Base-by-base conservation (phyloP, 1,140 invertebrate genomes). In the Ooceraea biroi region DNA sequence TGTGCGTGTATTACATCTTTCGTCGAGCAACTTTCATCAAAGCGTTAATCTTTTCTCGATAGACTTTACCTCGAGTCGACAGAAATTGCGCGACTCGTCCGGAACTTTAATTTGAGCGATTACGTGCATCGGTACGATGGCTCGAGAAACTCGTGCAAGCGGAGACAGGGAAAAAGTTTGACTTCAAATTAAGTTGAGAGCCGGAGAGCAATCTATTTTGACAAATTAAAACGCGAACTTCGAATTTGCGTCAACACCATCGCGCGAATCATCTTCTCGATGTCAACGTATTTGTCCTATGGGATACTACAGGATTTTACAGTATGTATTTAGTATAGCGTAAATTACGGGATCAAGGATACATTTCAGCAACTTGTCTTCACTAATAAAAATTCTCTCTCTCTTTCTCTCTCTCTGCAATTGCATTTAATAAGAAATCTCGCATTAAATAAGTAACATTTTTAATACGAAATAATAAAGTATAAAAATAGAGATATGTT, bases 41-140 rank as follows among this genome's bases (percentile, higher is more conserved):
- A 57, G 73, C 69, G 76, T 74, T 78, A 89, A 89, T 89, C 83
- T 87, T 90, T 86, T 90, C 82, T 61, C 55, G 46, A 77, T 69
- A 8, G 69, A 57, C 48, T 55, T 55, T 17, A 48, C 30, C 2
- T 12, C 7, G 25, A 36, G 25, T 78, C 63, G 50, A 46, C 19
- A 58, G 52, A 10, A 71, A 71, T 71, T 27, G 50, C 12, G 36
- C 63, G 63, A 57, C 3, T 78, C 30, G 25, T 52, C 7, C n/a
- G 60, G 8, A 48, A 41, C 19, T 10, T 52, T 7, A 36, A 44
- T 41, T 36, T 19, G 48, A 78, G 22, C 1, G 30, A 78, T 66
- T 78, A 68, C 17, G 50, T 65, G 65, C 44, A 22, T 19, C 12
- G 65, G 3, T 22, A 12, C 36, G 30, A 78, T 55, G 48, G 22